Conservation (phyloP, 1,140 invertebrate genomes). For the Copidosoma floridanum region DNA sequence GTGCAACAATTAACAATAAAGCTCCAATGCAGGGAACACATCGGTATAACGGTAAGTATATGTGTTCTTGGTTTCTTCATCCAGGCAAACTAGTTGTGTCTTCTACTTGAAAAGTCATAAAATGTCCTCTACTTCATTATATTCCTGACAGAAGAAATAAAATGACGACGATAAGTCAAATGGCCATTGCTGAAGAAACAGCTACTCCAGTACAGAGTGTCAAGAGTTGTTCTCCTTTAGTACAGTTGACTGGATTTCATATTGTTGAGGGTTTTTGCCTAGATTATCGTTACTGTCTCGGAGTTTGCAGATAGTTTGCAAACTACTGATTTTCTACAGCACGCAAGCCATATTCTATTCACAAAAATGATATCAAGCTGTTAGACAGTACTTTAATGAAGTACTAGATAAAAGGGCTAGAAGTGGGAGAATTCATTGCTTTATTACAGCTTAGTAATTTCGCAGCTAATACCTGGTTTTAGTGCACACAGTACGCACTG, state of each 20-base stretch:
- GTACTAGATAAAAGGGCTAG: conserved; percentile 26
- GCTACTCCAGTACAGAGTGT: not conserved
- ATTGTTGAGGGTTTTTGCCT: not conserved
- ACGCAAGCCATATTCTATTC: not conserved
- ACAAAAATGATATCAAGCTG: not conserved
- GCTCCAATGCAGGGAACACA: too few relatives aligned
- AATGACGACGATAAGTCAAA: not conserved
- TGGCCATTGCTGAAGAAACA: not conserved
- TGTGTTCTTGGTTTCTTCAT: conserved; percentile 5
- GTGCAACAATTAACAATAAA: too few relatives aligned
- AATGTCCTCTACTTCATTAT: not conserved
- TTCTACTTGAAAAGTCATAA: not conserved
- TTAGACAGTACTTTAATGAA: not conserved
- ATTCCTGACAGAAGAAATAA: not conserved
- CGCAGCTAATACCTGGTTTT: not conserved
- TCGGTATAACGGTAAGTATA: too few relatives aligned
- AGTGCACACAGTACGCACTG: conserved; percentile 19
- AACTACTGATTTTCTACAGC: not conserved
- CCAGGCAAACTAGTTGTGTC: not conserved
- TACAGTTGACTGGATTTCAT: not conserved
- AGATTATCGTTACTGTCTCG: not conserved
- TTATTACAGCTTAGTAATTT: conserved; percentile 19
- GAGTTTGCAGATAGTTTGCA: not conserved
- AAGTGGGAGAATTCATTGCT: conserved; percentile 26
- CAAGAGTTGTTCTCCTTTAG: not conserved